These are phyloP conservation scores for Scleropages formosus DNA, from an alignment of 2,797 vertebrate species.

Conservation along the genomic window DNA sequence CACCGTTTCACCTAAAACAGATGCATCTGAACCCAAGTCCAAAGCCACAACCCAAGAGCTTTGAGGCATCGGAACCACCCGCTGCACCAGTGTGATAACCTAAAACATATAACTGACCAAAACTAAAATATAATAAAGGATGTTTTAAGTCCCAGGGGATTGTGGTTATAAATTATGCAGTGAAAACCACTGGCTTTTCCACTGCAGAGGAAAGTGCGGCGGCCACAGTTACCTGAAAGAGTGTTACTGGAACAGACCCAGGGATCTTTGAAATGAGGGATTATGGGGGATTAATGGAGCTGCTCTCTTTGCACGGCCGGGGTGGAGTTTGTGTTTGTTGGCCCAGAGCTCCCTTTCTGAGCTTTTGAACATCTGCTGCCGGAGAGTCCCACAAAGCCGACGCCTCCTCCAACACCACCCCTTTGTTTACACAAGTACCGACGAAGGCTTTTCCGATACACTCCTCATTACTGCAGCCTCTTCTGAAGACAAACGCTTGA, in stretches of 20 bases:
- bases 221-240: not conserved
- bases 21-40: too few species aligned
- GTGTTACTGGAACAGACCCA: not conserved
- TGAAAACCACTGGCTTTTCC: not conserved
- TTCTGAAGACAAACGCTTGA: conserved; percentile 4
- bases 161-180: not conserved
- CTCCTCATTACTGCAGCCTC: not conserved
- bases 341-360: not conserved
- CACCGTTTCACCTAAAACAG: too few species aligned
- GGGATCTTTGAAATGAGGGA: conserved; percentile 10
- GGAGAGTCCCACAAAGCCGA: not conserved
- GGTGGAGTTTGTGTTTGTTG: not conserved
- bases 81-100: too few species aligned
- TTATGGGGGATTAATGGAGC: conserved; percentile 1
- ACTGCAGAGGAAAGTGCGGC: too few species aligned
- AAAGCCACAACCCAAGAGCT: too few species aligned
- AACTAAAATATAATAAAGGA: too few species aligned
- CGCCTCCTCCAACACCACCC: not conserved
- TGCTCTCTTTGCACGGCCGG: too few species aligned
- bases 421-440: conserved; percentile 26
- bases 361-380: conserved; percentile 22
- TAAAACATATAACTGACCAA: too few species aligned
- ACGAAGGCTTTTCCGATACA: conserved; percentile 27
- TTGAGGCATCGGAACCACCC: too few species aligned
- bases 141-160: not conserved